Evolutionary conservation across 2,113 vertebrate species (phyloP), one percentile per base, ranked within the genome.

Genomic region (Chaetura pelagica): DNA sequence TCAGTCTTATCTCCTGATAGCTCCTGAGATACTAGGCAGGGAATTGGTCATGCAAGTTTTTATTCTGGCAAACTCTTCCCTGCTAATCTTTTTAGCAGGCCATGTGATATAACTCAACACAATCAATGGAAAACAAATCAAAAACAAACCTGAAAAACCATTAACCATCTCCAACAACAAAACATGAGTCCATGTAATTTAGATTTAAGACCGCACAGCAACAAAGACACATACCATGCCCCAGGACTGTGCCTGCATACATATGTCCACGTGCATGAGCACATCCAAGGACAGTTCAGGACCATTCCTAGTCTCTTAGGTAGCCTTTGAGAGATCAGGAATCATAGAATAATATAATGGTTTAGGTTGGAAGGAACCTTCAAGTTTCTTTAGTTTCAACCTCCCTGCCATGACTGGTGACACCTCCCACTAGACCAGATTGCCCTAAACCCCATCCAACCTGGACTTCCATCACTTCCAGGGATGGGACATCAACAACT

Each of bases 161-260:
- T 76, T 30, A n/a, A 24, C 23, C 11, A 3, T 40, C 42, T 78
- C 40, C 59, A 79, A 20, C 42, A 63, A n/a, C 21, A 38, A 61
- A 77, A 34, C 0, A 1, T 6, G 16, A 69, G 35, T 9, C n/a
- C 54, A 42, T 15, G 35, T n/a, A 34, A 38, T 20, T 2, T 44
- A 12, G 27, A 44, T 15, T 29, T 32, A 21, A 57, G n/a, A 40
- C 35, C 49, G 15, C 13, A 21, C 26, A 58, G 59, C 22, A 44
- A 35, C 9, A 1, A 0, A 24, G 38, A 61, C 23, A 27, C n/a
- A 51, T 1, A 2, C 22, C 49, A 46, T 2, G 2, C 18, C 26
- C 17, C 7, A 46, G 34, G 64, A 61, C 58, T 26, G 15, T 16
- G 30, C 48, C 26, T 72, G 23, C 4, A 2, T 19, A 38, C 0